Base-by-base conservation (phyloP, 2,888 invertebrate genomes). In the Nymphalis urticae region DNA sequence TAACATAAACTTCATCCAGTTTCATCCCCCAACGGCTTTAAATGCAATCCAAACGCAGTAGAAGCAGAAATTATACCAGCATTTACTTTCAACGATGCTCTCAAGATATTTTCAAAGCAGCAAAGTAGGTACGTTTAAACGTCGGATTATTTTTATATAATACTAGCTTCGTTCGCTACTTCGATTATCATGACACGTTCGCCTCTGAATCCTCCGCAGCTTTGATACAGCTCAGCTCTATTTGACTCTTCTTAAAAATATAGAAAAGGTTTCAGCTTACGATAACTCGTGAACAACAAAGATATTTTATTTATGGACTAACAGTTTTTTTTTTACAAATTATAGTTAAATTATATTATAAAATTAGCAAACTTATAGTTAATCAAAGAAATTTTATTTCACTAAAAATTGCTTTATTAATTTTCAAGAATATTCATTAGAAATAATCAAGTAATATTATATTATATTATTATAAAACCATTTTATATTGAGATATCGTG, bases 81-180 rank as follows among this genome's bases (percentile, higher is more conserved):
- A 90, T 91, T 91, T 90, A 90, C 88, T 90, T 88, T 90, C 90
- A 91, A 90, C 90, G 90, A 87, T 88, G 90, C 89, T 86, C 88
- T 90, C 86, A 85, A 88, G 90, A 87, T 86, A 88, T 88, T 86
- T 86, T 82, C 58, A 85, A 82, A 86, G 84, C 82, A 74, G 82
- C 75, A 81, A 82, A 80, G 79, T 83, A 79, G 80, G 83, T 32
- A 32, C 27, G 27, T 85, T 85, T 72, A 85, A 87, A 87, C 81
- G 81, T 79, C 78, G 77, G 84, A 82, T 85, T 86, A 88, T 88
- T 86, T 88, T 85, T 86, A 84, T 85, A 83, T 82, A 72, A 75
- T 74, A 77, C 79, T 62, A 66, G 62, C 48, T 66, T 63, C 53
- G 54, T 62, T 56, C 64, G 59, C 68, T 61, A 53, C 69, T 62